A percentile compares a stretch with the other conserved stretches of the same genome.
phyloP scores from a whole-genome alignment of 2,797 vertebrate species.

The Megaceryle alcyon region DNA sequence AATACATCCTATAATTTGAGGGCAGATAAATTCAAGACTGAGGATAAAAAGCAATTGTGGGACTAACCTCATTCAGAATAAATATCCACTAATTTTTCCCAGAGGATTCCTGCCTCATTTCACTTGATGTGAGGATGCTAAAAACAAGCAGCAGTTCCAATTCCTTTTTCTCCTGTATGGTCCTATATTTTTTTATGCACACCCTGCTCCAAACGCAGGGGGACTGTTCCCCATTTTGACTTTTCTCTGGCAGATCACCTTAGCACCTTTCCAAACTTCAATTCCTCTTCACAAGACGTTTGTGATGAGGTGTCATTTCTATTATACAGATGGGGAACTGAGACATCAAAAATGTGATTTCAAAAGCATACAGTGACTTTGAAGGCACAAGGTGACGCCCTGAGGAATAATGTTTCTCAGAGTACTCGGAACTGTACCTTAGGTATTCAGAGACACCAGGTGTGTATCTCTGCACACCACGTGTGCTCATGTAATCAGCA shows the following conservation, averaged over 20 bases:
- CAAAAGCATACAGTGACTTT: not conserved
- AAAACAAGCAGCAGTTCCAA: not conserved
- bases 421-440: not conserved
- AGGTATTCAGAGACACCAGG: not conserved
- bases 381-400: not conserved
- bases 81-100: not conserved
- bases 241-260: not conserved
- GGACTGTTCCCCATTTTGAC: not conserved
- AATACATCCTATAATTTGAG: conserved; percentile 12
- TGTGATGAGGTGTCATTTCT: not conserved
- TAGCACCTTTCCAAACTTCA: not conserved
- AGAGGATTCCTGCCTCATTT: not conserved
- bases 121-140: not conserved
- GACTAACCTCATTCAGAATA: not conserved
- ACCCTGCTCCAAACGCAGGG: not conserved
- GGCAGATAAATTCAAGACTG: not conserved
- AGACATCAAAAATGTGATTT: not conserved
- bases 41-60: not conserved
- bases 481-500: not conserved
- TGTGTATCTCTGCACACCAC: too few relatives aligned
- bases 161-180: not conserved
- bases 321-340: not conserved
- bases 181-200: not conserved
- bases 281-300: not conserved
- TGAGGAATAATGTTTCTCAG: not conserved